These are phyloP conservation scores for Periphyllus acericola DNA, from an alignment of 2,888 invertebrate genomes.

Conservation along the genomic window DNA sequence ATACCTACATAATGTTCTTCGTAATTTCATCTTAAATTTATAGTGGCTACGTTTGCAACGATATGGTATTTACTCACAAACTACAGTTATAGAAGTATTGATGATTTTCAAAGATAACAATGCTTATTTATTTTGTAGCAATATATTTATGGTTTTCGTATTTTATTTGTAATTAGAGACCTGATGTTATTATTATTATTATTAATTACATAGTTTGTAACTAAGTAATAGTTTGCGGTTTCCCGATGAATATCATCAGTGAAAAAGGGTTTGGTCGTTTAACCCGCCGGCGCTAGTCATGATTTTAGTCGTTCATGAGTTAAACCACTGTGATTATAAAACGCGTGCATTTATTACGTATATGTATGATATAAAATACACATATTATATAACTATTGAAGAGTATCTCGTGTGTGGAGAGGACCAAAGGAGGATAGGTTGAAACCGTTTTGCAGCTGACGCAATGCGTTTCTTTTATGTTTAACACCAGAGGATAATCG, in stretches of 20 bases:
- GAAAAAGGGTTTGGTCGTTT: slow-evolving; percentile 36
- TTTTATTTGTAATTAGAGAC: neutral
- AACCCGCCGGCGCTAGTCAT: neutral
- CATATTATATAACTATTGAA: too few species aligned
- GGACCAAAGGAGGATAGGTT: neutral
- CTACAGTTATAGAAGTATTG: neutral
- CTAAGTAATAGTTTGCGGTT: neutral
- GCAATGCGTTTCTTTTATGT: neutral
- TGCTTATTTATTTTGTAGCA: neutral
- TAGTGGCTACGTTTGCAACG: neutral
- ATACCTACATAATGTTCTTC: neutral
- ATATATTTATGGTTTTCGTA: neutral
- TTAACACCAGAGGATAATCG: slow-evolving; percentile 33
- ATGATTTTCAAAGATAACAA: neutral
- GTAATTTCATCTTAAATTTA: neutral
- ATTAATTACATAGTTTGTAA: neutral
- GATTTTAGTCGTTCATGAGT: slow-evolving; percentile 34
- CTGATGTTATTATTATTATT: neutral
- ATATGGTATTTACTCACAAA: slow-evolving; percentile 4
- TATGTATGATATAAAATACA: neutral
- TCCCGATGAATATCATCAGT: neutral
- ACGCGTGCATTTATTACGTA: neutral
- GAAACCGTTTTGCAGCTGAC: slow-evolving; percentile 37
- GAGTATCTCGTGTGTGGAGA: neutral
- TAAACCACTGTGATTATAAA: slow-evolving; percentile 35